A percentile compares a stretch with the other conserved stretches of the same genome.
Conservation (phyloP, 2,797 vertebrate genomes). For the Phataginus tricuspis region DNA sequence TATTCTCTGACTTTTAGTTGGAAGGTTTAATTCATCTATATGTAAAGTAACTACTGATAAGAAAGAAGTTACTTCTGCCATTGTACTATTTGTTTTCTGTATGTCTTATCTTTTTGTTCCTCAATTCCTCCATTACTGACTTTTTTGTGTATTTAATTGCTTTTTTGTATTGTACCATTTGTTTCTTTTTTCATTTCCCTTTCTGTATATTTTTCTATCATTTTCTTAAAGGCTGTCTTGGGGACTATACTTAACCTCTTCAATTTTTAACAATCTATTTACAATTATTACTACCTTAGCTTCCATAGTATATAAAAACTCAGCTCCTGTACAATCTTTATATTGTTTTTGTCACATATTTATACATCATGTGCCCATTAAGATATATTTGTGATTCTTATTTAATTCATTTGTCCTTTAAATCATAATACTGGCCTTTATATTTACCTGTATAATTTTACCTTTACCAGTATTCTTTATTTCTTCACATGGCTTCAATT, state of each 20-base stretch:
- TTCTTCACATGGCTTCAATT: not conserved
- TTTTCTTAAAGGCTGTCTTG: not conserved
- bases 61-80: not conserved
- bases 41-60: not conserved
- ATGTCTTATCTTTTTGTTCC: not conserved
- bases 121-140: not conserved
- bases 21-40: not conserved
- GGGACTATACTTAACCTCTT: not conserved
- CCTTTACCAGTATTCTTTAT: not conserved
- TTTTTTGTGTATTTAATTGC: not conserved
- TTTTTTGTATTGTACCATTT: not conserved
- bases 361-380: not conserved
- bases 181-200: not conserved
- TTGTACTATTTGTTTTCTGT: not conserved
- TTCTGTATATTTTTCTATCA: not conserved
- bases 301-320: not conserved
- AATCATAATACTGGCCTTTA: not conserved
- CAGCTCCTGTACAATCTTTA: not conserved
- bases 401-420: not conserved
- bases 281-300: not conserved
- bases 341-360: not conserved
- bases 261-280: not conserved
- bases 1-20: not conserved
- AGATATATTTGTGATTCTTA: not conserved
- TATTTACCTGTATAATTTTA: not conserved